A percentile compares a stretch with the other conserved stretches of the same genome.
phyloP scores from a whole-genome alignment of 2,888 invertebrate species.

The Xestoiulus laeticollis region DNA sequence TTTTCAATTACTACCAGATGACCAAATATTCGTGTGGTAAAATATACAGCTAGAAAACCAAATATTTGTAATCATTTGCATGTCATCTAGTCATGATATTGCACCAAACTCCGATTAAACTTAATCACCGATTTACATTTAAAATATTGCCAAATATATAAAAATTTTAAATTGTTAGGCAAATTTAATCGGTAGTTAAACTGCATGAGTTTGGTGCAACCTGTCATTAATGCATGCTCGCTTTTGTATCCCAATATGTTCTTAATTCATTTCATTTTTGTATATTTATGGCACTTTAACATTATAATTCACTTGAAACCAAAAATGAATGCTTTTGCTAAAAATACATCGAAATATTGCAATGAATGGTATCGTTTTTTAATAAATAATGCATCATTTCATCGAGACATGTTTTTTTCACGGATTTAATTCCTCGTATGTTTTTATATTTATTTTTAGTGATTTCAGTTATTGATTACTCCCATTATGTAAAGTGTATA shows the following conservation, averaged over 20 bases:
- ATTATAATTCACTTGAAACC: too few species aligned
- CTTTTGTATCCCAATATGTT: not conserved
- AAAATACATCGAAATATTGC: constrained; percentile 1
- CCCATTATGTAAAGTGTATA: constrained; percentile 1
- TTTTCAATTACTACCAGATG: not conserved
- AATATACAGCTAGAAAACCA: constrained; percentile 2
- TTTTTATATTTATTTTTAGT: not conserved
- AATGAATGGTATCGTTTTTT: not conserved
- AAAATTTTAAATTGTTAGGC: too few species aligned
- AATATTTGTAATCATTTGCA: not conserved
- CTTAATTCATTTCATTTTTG: not conserved
- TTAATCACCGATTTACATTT: not conserved
- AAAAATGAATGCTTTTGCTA: too few species aligned
- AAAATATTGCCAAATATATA: too few species aligned
- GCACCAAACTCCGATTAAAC: not conserved
- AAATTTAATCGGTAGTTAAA: too few species aligned
- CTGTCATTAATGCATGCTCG: not conserved
- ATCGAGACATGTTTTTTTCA: not conserved
- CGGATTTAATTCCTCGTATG: not conserved
- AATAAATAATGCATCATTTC: not conserved
- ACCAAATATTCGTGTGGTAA: not conserved
- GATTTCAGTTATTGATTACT: not conserved
- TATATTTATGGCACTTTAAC: not conserved
- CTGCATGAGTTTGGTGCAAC: too few species aligned
- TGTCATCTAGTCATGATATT: constrained; percentile 11